Evolutionary conservation across 2,888 invertebrate genomes (phyloP).

Genomic region (Theodoxus fluviatilis): DNA sequence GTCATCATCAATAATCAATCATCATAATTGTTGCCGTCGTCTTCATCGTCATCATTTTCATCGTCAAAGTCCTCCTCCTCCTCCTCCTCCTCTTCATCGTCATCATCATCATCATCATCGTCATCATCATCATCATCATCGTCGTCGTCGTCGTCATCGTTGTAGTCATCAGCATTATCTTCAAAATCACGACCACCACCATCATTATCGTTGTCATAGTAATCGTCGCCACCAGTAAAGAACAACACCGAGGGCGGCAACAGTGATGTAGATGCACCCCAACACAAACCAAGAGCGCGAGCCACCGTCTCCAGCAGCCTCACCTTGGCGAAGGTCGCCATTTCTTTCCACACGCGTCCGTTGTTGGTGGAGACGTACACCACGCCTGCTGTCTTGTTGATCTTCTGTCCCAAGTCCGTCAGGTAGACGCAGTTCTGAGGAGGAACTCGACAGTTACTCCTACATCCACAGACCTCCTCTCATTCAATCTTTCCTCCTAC

Average conservation of each 20-base stretch:
- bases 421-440: slow-evolving; percentile 61
- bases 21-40: too few species aligned
- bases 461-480: too few species aligned
- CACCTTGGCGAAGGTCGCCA: slow-evolving; percentile 56
- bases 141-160: too few species aligned
- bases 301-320: too few species aligned
- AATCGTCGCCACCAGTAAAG: background rate
- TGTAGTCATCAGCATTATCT: background rate
- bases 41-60: too few species aligned
- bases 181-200: background rate
- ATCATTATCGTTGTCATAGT: background rate
- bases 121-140: too few species aligned
- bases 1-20: too few species aligned
- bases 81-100: background rate
- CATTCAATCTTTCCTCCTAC: too few species aligned
- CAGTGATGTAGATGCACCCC: too few species aligned
- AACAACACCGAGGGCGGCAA: background rate
- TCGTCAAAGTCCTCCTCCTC: background rate
- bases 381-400: slow-evolving; percentile 51
- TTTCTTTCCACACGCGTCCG: slow-evolving; percentile 50
- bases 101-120: background rate
- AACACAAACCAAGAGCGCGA: too few species aligned
- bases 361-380: slow-evolving; percentile 62
- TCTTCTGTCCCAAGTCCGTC: slow-evolving; percentile 62
- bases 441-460: too few species aligned